phyloP scores from a whole-genome alignment of 2,113 vertebrate genomes.

The Eolophus roseicapilla region DNA sequence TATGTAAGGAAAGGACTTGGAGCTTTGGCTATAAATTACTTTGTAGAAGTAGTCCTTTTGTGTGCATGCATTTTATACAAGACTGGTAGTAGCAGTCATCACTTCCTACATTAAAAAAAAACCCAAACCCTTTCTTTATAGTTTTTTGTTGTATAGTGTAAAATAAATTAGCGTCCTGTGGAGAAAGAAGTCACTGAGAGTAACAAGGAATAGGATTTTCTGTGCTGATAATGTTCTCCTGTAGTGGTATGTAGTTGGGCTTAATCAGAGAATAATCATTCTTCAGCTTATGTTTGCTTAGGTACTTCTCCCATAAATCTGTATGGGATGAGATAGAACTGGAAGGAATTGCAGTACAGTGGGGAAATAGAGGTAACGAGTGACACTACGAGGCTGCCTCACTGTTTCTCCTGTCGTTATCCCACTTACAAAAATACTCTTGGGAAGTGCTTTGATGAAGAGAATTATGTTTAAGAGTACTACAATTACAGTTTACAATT shows the following conservation, averaged over 20 bases:
- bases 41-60: not conserved
- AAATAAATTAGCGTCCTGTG: not conserved
- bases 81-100: not conserved
- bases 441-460: not conserved
- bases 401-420: not conserved
- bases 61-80: not conserved
- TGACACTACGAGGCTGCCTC: not conserved
- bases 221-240: not conserved
- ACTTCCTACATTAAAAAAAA: not conserved
- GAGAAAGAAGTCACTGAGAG: not conserved
- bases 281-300: not conserved
- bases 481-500: not conserved
- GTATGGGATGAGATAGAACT: not conserved
- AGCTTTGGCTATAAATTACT: conserved; percentile 19
- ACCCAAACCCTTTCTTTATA: not conserved
- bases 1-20: not conserved
- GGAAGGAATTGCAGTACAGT: not conserved
- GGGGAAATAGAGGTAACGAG: not conserved
- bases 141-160: not conserved
- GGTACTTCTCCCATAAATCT: not conserved
- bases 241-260: not conserved
- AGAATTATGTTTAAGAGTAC: not conserved
- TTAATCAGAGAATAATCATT: not conserved
- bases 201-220: not conserved
- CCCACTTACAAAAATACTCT: not conserved